These are phyloP conservation scores for Sebastiscus tertius DNA, from an alignment of 2,797 vertebrate genomes.

Conservation along the genomic window DNA sequence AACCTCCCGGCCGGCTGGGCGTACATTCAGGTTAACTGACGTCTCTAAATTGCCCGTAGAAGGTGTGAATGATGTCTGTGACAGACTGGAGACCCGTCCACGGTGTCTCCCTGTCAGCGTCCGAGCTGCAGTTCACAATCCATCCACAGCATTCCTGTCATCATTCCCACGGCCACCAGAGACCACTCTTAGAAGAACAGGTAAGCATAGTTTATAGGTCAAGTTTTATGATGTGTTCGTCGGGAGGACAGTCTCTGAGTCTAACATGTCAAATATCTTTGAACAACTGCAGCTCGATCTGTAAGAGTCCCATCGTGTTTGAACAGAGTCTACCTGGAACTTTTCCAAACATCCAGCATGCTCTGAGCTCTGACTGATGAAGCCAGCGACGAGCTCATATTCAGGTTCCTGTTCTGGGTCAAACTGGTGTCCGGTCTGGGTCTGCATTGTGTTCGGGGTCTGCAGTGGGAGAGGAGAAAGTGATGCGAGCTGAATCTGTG, in stretches of 20 bases:
- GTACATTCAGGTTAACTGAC: background rate
- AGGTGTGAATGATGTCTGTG: background rate
- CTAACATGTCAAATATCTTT: background rate
- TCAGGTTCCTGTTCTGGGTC: slow-evolving; percentile 1
- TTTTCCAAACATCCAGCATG: too few relatives aligned
- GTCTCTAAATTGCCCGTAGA: background rate
- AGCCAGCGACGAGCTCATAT: background rate
- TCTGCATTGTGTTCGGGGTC: background rate
- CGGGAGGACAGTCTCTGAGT: background rate
- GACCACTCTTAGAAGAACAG: background rate
- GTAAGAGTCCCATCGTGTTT: background rate
- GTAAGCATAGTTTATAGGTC: background rate
- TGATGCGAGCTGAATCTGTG: slow-evolving; percentile 26
- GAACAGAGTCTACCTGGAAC: background rate
- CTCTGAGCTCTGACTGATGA: background rate
- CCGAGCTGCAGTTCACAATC: background rate
- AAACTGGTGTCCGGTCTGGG: background rate
- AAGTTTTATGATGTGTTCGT: background rate
- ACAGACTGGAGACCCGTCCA: background rate
- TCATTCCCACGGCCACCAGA: background rate
- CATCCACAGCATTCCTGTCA: background rate
- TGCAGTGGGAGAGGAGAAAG: slow-evolving; percentile 1
- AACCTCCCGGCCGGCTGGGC: too few relatives aligned
- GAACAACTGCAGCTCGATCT: background rate
- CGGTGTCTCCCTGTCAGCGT: background rate